Conservation (phyloP, 1,140 invertebrate species). For the Diorhabda carinulata region DNA sequence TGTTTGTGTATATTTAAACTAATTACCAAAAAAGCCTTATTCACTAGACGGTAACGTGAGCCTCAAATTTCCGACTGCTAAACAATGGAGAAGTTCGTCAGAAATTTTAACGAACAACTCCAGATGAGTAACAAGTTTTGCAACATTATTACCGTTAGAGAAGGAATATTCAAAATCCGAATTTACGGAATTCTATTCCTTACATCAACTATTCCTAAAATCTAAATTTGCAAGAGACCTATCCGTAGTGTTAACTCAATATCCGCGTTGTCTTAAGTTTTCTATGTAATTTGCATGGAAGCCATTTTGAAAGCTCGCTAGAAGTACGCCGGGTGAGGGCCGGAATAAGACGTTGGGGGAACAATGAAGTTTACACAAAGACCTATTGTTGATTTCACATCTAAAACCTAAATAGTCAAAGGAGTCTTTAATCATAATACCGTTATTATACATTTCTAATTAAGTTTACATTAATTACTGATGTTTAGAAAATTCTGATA, state of each 20-base stretch:
- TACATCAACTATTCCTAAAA: slow-evolving; percentile 21
- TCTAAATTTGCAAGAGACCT: slow-evolving; percentile 19
- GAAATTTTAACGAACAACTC: slow-evolving; percentile 18
- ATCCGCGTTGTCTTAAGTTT: slow-evolving; percentile 46
- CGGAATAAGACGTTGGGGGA: slow-evolving; percentile 1
- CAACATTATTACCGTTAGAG: slow-evolving; percentile 27
- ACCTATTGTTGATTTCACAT: slow-evolving; percentile 4
- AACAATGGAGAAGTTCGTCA: slow-evolving; percentile 11
- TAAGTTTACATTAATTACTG: too few relatives aligned
- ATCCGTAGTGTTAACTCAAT: slow-evolving; percentile 43
- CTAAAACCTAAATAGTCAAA: background rate
- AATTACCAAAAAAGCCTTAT: background rate
- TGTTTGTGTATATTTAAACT: background rate
- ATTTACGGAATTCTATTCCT: slow-evolving; percentile 19
- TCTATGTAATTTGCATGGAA: slow-evolving; percentile 45
- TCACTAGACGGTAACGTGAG: background rate
- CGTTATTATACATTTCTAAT: too few relatives aligned
- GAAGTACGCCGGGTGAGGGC: slow-evolving; percentile 27
- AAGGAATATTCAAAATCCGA: slow-evolving; percentile 27
- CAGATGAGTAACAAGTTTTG: slow-evolving; percentile 27
- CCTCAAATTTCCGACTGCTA: slow-evolving; percentile 11
- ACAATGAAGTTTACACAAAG: slow-evolving; percentile 8
- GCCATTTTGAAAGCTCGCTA: slow-evolving; percentile 43
- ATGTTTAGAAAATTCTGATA: too few relatives aligned
- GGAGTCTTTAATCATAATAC: too few relatives aligned